Base-by-base conservation (phyloP, 1,140 invertebrate genomes). In the Rhagoletis pomonella region DNA sequence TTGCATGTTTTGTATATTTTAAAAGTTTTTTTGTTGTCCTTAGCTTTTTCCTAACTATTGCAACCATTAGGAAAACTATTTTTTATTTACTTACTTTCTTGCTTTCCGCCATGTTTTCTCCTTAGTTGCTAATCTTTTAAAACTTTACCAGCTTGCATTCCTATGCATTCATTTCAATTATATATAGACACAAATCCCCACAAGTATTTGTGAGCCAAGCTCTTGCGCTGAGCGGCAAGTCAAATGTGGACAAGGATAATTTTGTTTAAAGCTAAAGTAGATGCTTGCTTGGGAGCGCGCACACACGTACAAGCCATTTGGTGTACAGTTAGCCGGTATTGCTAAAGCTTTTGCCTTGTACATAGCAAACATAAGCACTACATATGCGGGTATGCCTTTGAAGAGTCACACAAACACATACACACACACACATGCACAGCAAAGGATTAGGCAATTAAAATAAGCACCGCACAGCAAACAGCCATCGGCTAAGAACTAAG, bases 51-150 rank as follows among this genome's bases (percentile, higher is more conserved):
- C 12, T n/a, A 4, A n/a, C 60, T 12, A 17, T 62, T 4, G 2
- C 12, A 12, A 62, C 17, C 60, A 62, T 62, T 29, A 29, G 29
- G 29, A 29, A 29, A 29, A 29, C 29, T 29, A 29, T n/a, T 17
- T n/a, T 4, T n/a, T 62, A 62, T 62, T 62, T 55, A 55, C 10
- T 55, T 55, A 10, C 60, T 62, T 62, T 62, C 9, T 62, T 14
- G n/a, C 60, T 14, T 62, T 62, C 7, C 60, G n/a, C 60, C 60
- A 62, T 62, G n/a, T 62, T 62, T 62, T 62, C 60, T 62, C 12
- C n/a, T 62, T 62, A 62, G 60, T n/a, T 62, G 60, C 60, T 62
- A 62, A 62, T 62, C 60, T 62, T 62, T 17, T 62, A 62, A 14
- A 62, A 62, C 4, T 17, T 62, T 62, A 14, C 4, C 60, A 62